phyloP scores from a whole-genome alignment of 2,888 invertebrate species.

The Drosophila barbarae region DNA sequence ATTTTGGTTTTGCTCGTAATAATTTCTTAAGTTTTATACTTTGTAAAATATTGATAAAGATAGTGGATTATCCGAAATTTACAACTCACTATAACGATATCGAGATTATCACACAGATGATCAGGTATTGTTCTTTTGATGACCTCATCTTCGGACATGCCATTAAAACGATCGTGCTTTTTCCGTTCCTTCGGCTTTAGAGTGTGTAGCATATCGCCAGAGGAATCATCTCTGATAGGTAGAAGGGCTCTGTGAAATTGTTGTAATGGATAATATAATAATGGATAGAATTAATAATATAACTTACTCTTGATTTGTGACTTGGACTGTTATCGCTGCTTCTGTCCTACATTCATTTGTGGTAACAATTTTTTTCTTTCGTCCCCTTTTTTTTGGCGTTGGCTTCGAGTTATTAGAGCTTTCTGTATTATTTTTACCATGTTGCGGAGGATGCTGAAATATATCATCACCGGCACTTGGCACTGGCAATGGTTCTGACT shows the following conservation, averaged over 20 bases:
- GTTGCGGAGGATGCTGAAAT: slow-evolving; percentile 11
- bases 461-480: slow-evolving; percentile 14
- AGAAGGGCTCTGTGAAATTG: slow-evolving; percentile 1
- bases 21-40: background rate
- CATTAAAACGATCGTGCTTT: slow-evolving; percentile 96
- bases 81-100: slow-evolving; percentile 98
- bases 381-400: slow-evolving; percentile 88
- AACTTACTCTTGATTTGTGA: slow-evolving; percentile 49
- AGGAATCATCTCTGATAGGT: slow-evolving; percentile 7
- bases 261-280: background rate
- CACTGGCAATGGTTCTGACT: slow-evolving; percentile 14
- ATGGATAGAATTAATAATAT: background rate
- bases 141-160: slow-evolving; percentile 98
- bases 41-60: background rate
- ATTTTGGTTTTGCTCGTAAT: background rate
- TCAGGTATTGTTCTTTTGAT: slow-evolving; percentile 95
- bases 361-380: slow-evolving; percentile 87
- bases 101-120: slow-evolving; percentile 94
- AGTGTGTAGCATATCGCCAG: slow-evolving; percentile 29
- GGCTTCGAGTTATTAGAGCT: slow-evolving; percentile 34
- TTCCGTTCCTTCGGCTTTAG: slow-evolving; percentile 87
- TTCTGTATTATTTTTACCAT: slow-evolving; percentile 13
- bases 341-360: slow-evolving; percentile 15
- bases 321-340: slow-evolving; percentile 12
- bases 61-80: slow-evolving; percentile 78